Percentiles rank a stretch among this genome's conserved stretches.
Evolutionary conservation across 2,888 invertebrate species (phyloP).

Genomic region (Brachypterus glaber): DNA sequence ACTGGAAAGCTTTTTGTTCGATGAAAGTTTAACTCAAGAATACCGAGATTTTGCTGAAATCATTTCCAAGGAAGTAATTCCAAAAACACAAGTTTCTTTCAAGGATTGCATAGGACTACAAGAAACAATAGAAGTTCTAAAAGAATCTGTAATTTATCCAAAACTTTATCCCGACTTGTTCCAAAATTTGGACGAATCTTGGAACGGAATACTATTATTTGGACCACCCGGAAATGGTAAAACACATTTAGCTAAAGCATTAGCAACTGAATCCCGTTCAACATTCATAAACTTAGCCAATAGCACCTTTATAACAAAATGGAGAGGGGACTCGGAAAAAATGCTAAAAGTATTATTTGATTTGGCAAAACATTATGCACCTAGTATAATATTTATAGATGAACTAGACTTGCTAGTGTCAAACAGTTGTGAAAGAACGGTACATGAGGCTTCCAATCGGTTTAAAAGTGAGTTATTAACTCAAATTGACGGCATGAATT

Average conservation of each 20-base stretch:
- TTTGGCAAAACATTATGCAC: slow-evolving; percentile 66
- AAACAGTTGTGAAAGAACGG: slow-evolving; percentile 49
- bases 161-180: slow-evolving; percentile 64
- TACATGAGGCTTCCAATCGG: slow-evolving; percentile 79
- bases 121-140: slow-evolving; percentile 63
- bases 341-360: slow-evolving; percentile 82
- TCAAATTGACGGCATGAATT: slow-evolving; percentile 70
- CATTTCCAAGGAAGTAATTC: slow-evolving; percentile 54
- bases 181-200: slow-evolving; percentile 59
- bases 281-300: slow-evolving; percentile 89
- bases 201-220: slow-evolving; percentile 61
- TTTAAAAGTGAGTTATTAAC: slow-evolving; percentile 83
- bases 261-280: slow-evolving; percentile 66
- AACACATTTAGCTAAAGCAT: slow-evolving; percentile 80
- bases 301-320: slow-evolving; percentile 86
- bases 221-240: slow-evolving; percentile 73
- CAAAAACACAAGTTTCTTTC: slow-evolving; percentile 54
- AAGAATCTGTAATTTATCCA: slow-evolving; percentile 81
- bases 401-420: slow-evolving; percentile 83
- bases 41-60: slow-evolving; percentile 56
- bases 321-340: slow-evolving; percentile 94
- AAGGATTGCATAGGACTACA: slow-evolving; percentile 70
- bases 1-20: slow-evolving; percentile 22
- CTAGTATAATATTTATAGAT: slow-evolving; percentile 87
- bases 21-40: slow-evolving; percentile 43